phyloP scores from a whole-genome alignment of 1,140 invertebrate genomes.

The Gonatopus flavifemur region DNA sequence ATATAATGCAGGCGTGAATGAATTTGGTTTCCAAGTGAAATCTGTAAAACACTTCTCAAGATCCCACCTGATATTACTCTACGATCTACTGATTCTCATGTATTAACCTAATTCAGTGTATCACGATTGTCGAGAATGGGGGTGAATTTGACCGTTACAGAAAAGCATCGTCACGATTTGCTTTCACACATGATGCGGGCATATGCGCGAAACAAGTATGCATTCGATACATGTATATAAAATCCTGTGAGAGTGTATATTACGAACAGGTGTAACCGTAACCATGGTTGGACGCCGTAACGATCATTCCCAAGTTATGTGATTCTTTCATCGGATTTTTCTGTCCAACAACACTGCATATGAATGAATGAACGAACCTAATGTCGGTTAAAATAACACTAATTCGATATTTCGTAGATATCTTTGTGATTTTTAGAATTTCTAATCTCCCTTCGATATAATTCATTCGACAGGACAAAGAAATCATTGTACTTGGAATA shows the following conservation, averaged over 20 bases:
- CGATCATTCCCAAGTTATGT: constrained; percentile 28
- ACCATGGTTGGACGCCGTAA: constrained; percentile 44
- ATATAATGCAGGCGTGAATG: no score
- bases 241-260: background rate
- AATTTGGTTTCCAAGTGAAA: no score
- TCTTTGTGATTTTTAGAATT: no score
- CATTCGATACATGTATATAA: no score
- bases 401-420: no score
- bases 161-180: constrained; percentile 29
- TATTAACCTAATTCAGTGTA: constrained; percentile 19
- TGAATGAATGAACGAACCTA: background rate
- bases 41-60: constrained; percentile 15
- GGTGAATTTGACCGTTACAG: constrained; percentile 52
- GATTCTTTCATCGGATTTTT: constrained; percentile 42
- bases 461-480: no score
- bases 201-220: no score
- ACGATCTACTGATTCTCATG: background rate
- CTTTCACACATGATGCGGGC: constrained; percentile 35
- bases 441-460: no score
- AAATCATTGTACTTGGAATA: no score
- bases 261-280: constrained; percentile 43
- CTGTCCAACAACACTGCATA: background rate
- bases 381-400: no score
- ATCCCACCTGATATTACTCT: constrained; percentile 26
- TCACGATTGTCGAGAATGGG: constrained; percentile 35